A percentile compares a stretch with the other conserved stretches of the same genome.
These are phyloP conservation scores for Anarsia innoxiella DNA, from an alignment of 2,888 invertebrate species.

Conservation along the genomic window DNA sequence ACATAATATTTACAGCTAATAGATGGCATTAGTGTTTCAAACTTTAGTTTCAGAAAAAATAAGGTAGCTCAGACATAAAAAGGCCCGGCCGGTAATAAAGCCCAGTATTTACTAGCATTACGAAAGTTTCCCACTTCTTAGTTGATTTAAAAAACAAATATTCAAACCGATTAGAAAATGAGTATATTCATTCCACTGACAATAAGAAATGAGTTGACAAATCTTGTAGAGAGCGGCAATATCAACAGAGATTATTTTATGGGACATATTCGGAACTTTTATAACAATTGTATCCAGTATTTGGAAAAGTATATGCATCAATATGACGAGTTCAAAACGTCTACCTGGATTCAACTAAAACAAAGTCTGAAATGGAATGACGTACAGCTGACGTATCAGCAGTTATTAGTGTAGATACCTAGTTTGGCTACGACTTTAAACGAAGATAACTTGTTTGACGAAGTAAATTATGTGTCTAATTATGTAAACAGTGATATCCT, in stretches of 20 bases:
- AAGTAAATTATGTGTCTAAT: constrained; percentile 11
- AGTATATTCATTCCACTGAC: constrained; percentile 18
- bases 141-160: constrained; percentile 16
- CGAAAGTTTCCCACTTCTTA: constrained; percentile 14
- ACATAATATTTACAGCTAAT: too few species aligned
- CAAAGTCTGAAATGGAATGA: constrained; percentile 6
- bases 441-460: constrained; percentile 11
- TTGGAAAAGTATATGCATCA: constrained; percentile 8
- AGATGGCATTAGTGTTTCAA: too few species aligned
- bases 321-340: constrained; percentile 16
- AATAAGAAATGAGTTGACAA: constrained; percentile 18
- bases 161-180: constrained; percentile 13
- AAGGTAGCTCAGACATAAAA: too few species aligned
- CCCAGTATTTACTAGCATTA: constrained; percentile 14
- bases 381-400: constrained; percentile 11
- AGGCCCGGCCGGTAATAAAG: too few species aligned
- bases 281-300: constrained; percentile 7
- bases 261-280: constrained; percentile 8
- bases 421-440: constrained; percentile 7
- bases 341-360: constrained; percentile 9
- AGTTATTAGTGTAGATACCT: constrained; percentile 11
- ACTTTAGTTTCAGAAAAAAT: too few species aligned
- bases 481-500: constrained; percentile 9
- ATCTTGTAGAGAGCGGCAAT: constrained; percentile 16
- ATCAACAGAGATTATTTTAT: constrained; percentile 19